Evolutionary conservation across 2,113 vertebrate genomes (phyloP), one percentile per base, ranked within the genome.

Genomic region (Pagrus major): DNA sequence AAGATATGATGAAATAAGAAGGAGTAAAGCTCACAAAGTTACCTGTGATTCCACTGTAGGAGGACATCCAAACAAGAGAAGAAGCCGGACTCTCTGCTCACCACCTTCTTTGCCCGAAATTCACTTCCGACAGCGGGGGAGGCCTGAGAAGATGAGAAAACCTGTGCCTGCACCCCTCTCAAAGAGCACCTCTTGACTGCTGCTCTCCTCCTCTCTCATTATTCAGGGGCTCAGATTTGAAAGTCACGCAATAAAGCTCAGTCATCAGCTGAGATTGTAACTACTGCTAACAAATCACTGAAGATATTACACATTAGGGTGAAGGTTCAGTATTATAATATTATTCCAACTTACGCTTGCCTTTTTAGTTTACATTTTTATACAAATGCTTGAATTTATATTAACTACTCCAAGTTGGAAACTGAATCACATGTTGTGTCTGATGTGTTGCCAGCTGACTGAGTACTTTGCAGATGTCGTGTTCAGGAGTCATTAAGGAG

Each of bases 21-120:
- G n/a, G 6, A 4, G n/a, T n/a, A n/a, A 3, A 6, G 2, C 15
- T 78, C 8, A 60, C 27, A 15, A 68, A 23, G n/a, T n/a, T n/a
- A n/a, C n/a, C 16, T 76, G n/a, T 54, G 23, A 11, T 73, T 64
- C 1, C 7, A 8, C 80, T 73, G 56, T 29, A 91, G 91, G 83
- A 70, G 31, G 35, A 73, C 49, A 33, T 59, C 65, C 1, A 51
- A 15, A 47, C 29, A 39, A 55, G 61, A 27, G 71, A 92, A 85
- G 58, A 82, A 71, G 58, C 67, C 20, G 1, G 27, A 69, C 33
- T 60, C 80, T 51, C 73, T 84, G 51, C 60, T 81, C 46, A 18
- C 55, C 25, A 42, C 11, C 1, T 33, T 85, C 37, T 81, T 88
- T 37, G 21, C 37, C 39, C 71, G n/a, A 23, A 73, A n/a, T 52